A percentile compares a stretch with the other conserved stretches of the same genome.
Conservation (phyloP, 30 jellyfish, hydroid and myxozoan genomes). For the Aurelia aurita region DNA sequence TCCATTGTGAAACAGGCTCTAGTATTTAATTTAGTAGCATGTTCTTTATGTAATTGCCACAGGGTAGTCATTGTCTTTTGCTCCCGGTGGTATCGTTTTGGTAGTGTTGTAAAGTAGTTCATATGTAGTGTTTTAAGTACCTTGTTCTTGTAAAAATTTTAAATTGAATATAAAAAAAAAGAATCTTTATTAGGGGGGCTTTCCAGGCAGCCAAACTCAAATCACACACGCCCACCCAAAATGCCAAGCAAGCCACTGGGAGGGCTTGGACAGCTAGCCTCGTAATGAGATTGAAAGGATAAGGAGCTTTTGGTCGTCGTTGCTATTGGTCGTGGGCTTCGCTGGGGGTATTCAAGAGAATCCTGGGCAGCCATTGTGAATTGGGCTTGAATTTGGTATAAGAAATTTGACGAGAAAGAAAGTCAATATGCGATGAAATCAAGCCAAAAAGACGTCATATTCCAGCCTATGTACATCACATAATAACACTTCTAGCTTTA, state of each 20-base stretch:
- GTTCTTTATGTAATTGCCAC: no score
- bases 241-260: background rate
- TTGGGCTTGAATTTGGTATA: constrained; percentile 48
- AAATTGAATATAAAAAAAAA: no score
- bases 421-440: constrained; percentile 48
- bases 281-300: constrained; percentile 8
- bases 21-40: no score
- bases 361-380: constrained; percentile 90
- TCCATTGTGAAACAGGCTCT: no score
- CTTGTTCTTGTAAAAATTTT: no score
- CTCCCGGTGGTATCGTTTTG: no score
- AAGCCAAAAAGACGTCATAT: constrained; percentile 1
- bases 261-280: background rate
- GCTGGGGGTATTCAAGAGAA: constrained; percentile 80
- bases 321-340: constrained; percentile 85
- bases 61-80: no score
- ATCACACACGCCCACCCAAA: no score
- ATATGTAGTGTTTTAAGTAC: no score
- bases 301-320: constrained; percentile 51
- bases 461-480: constrained; percentile 19
- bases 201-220: no score
- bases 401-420: constrained; percentile 9
- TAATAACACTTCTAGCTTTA: background rate
- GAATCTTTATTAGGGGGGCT: no score
- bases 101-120: no score